phyloP scores from a whole-genome alignment of 2,797 vertebrate genomes.

The Takifugu rubripes region DNA sequence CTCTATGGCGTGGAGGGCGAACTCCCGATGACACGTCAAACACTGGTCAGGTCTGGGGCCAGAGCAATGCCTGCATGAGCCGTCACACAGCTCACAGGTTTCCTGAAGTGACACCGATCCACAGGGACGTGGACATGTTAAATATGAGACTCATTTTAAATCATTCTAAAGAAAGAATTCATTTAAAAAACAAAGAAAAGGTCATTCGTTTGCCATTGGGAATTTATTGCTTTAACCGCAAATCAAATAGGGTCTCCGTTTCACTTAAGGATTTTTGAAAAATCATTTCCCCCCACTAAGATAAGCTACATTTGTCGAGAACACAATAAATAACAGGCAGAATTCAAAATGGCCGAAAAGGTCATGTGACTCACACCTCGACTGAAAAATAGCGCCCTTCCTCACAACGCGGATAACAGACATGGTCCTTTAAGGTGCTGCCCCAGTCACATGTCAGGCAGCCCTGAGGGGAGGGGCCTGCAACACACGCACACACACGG shows the following conservation, averaged over 20 bases:
- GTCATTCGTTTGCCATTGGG: too few relatives aligned
- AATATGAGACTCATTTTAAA: too few relatives aligned
- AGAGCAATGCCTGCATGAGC: constrained; percentile 74
- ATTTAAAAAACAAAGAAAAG: too few relatives aligned
- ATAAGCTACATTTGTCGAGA: too few relatives aligned
- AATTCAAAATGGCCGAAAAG: too few relatives aligned
- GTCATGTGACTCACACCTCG: constrained; percentile 45
- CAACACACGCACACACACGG: constrained; percentile 21
- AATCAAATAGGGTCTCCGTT: too few relatives aligned
- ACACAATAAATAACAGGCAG: neutral
- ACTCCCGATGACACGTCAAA: constrained; percentile 69
- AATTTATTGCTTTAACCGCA: too few relatives aligned
- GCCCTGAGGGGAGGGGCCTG: constrained; percentile 71
- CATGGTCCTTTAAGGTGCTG: constrained; percentile 61
- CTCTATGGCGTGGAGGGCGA: constrained; percentile 71
- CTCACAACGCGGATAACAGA: constrained; percentile 78
- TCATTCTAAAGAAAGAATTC: neutral
- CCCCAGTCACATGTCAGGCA: constrained; percentile 74
- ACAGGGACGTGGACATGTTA: too few relatives aligned
- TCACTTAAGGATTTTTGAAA: too few relatives aligned
- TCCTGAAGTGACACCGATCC: constrained; percentile 43
- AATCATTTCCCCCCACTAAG: too few relatives aligned
- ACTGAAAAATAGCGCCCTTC: constrained; percentile 72
- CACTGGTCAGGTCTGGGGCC: constrained; percentile 73
- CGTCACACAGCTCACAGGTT: constrained; percentile 70